Base-by-base conservation (phyloP, 2,113 vertebrate genomes). In the Tetrax tetrax region DNA sequence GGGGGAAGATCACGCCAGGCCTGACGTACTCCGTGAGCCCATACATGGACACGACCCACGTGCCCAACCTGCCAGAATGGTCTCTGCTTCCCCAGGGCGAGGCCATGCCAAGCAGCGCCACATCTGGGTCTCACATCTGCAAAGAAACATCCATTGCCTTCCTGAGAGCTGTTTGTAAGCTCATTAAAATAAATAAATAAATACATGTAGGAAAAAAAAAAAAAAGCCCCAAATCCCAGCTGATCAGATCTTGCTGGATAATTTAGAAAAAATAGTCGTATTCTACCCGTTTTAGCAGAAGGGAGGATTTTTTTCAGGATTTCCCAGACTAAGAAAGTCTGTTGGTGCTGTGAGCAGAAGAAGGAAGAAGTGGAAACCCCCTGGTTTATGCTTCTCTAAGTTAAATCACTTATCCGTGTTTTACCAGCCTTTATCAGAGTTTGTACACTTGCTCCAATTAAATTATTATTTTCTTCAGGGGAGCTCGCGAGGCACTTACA, bases 371-470 rank as follows among this genome's bases (percentile, higher is more conserved):
- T 43, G 79, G 87, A 38, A 22, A 15, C 5, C 11, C 25, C 94
- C 97, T 85, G 83, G 92, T 97, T 97, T 87, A 94, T 88, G 87
- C 96, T 96, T 94, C 97, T 95, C 96, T 97, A 96, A 92, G 97
- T 98, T 98, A 98, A 98, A 98, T 97, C 96, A 97, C 96, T 98
- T 98, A 98, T 81, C 93, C 89, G 74, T 97, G 97, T 98, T 98
- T 97, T 98, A 98, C 98, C 98, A 98, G 97, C 97, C 97, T 96
- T 98, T 98, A 97, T 98, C 95, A 98, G 98, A 98, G 95, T 99
- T 98, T 98, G 98, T 98, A 97, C 97, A 98, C 98, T 98, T 95
- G 95, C 95, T 98, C 97, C 98, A 98, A 99, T 99, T 98, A 98
- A 98, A 98, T 98, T 98, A 98, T 98, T 98, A 97, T 97, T 95